Evolutionary conservation across 2,113 vertebrate genomes (phyloP), one percentile per base, ranked within the genome.

Genomic region (Hyperopisus bebe): DNA sequence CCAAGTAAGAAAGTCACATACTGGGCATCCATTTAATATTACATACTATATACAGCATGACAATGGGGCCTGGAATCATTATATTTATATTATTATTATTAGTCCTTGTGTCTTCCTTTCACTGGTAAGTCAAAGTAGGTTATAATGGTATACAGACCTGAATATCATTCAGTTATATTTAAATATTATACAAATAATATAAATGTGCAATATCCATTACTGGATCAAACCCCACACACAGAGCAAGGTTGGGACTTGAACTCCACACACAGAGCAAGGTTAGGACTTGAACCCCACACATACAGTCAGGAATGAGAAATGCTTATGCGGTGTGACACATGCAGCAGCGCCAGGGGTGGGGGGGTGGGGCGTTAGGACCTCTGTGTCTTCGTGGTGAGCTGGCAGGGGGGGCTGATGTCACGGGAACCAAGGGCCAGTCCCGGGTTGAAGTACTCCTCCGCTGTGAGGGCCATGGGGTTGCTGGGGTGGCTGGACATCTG

Each of bases 361-460:
- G 27, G 24, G 31, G 17, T 0, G 8, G 48, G 15, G 74, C 2
- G 1, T 7, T 11, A 77, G 39, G 95, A 98, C 98, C 98, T 99
- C 96, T 99, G 98, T 6, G 98, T 99, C 96, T 99, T 99, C 92
- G 98, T 99, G 94, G 98, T 99, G 93, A 99, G 97, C 90, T 99
- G 98, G 94, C 98, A 98, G 90, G 97, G 97, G 90, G 97, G 96
- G 42, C 98, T 98, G 93, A 99, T 98, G 95, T 99, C 98, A 47
- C 97, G 95, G 91, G 95, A 96, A 89, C 96, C 97, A 89, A 96
- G 95, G 66, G 96, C 96, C 0, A 96, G 96, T 92, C 94, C 93
- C 91, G 97, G 97, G 94, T 98, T 97, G 96, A 99, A 99, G 95
- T 99, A 99, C 83, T 99, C 98, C 93, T 99, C 98, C 0, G 97